Base-by-base conservation (phyloP, 1,140 invertebrate species). In the Aphaenogaster floridana region DNA sequence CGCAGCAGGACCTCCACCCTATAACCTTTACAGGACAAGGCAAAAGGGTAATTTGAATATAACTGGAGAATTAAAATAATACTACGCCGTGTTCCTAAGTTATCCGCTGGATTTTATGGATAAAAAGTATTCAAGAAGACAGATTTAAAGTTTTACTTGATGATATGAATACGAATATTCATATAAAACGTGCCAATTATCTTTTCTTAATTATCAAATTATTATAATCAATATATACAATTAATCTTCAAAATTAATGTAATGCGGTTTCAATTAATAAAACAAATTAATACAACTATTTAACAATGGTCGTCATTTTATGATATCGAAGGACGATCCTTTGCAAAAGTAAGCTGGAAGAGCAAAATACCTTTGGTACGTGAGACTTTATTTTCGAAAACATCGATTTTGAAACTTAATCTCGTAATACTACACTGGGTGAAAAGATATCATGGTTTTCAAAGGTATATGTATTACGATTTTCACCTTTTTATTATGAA, bases 31-130 rank as follows among this genome's bases (percentile, higher is more conserved):
- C 66, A 13, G 28, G 6, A 71, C 9, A 42, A n/a, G 11, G 39
- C 39, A 3, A n/a, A 57, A 50, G 39, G 50, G 5, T 45, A 54
- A 71, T 57, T 81, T 71, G 48, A 69, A 57, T 63, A 69, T 81
- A 36, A 54, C 36, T 39, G 8, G 39, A 17, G 21, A 28, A 81
- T 71, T 81, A n/a, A 71, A 81, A 81, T 45, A 71, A 81, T 59
- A 17, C 13, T 36, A 45, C 13, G n/a, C 13, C 17, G n/a, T 68
- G 36, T 54, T 34, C 9, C 13, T 3, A 64, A 28, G 11, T 36
- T 28, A 54, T 21, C 3, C 7, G 4, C 21, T 28, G 17, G 1
- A 71, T 71, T 42, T 42, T 52, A 21, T 4, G 39, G 21, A 13
- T 21, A 8, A 34, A n/a, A 57, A 17, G 8, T 15, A 8, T 8